Evolutionary conservation across 2,113 vertebrate genomes (phyloP).

Genomic region (Pogona vitticeps): DNA sequence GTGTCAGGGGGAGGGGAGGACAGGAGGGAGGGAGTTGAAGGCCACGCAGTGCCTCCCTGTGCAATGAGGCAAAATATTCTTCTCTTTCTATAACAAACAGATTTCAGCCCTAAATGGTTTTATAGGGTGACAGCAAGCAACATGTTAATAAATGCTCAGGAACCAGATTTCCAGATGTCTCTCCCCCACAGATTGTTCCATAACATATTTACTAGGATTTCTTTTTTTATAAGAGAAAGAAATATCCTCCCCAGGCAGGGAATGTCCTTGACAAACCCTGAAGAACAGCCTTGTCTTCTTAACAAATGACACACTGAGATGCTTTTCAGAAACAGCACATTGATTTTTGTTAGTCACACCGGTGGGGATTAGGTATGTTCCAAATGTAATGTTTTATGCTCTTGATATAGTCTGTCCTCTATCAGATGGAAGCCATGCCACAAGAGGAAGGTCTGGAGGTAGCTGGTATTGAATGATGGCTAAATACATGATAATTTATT

Average conservation of each 20-base stretch:
- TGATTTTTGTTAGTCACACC: slow-evolving; percentile 14
- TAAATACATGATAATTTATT: not conserved
- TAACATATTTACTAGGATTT: not conserved
- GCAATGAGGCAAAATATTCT: not conserved
- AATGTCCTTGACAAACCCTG: slow-evolving; percentile 17
- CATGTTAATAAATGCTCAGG: not conserved
- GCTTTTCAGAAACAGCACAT: not conserved
- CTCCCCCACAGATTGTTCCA: not conserved
- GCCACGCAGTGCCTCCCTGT: not conserved
- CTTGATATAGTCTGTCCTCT: not conserved
- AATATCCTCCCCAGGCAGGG: not conserved
- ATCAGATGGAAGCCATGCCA: not conserved
- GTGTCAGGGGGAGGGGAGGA: no score
- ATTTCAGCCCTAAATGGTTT: not conserved
- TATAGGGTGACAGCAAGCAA: not conserved
- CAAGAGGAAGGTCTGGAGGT: not conserved
- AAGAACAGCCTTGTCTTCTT: not conserved
- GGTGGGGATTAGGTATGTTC: not conserved
- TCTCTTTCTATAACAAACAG: not conserved
- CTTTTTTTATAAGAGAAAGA: not conserved
- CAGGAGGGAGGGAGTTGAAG: not conserved
- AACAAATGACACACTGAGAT: not conserved
- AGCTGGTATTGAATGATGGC: not conserved
- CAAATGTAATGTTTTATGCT: not conserved
- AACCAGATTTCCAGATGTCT: not conserved